Evolutionary conservation across 2,113 vertebrate genomes (phyloP), one percentile per base, ranked within the genome.

Genomic region (Boleophthalmus pectinirostris): DNA sequence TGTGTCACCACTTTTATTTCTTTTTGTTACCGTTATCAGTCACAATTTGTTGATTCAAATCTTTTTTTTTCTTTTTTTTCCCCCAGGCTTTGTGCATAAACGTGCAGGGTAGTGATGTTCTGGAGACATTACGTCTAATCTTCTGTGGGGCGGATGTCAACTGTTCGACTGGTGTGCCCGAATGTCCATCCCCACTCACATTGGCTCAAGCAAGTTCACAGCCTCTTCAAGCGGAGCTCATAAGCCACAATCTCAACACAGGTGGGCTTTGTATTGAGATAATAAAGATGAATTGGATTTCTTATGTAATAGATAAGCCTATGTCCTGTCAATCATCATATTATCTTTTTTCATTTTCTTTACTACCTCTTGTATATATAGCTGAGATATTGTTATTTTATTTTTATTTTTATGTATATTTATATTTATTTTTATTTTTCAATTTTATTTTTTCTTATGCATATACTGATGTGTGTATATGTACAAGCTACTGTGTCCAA

Each of bases 71-170:
- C n/a, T n/a, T n/a, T n/a, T 1, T 53, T 21, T 70, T 53, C 73
- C 54, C 29, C 0, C 58, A 98, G 97, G 97, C 97, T 18, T 88
- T 99, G 61, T 97, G 96, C 78, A 94, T 88, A 0, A 94, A 96
- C 0, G 95, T 96, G 66, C 96, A 96, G 88, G 94, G 96, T 81
- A 91, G 93, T 2, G 97, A 99, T 90, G 91, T 99, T 84, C 93
- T 94, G 0, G 97, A 99, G 93, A 97, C 96, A 0, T 89, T 97
- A 51, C 93, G 96, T 0, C 93, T 99, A 74, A 89, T 98, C 57
- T 98, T 98, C 90, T 99, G 97, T 0, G 97, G 97, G 13, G 97
- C 97, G 0, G 93, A 95, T 66, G 94, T 95, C 46, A 94, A 82
- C 90, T 96, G 96, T 84, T 90, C 91, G 72, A 94, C 95, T 0